Percentiles rank a stretch among this genome's conserved stretches.
phyloP scores from a whole-genome alignment of 2,797 vertebrate species.

The Pangasius mekongensis region DNA sequence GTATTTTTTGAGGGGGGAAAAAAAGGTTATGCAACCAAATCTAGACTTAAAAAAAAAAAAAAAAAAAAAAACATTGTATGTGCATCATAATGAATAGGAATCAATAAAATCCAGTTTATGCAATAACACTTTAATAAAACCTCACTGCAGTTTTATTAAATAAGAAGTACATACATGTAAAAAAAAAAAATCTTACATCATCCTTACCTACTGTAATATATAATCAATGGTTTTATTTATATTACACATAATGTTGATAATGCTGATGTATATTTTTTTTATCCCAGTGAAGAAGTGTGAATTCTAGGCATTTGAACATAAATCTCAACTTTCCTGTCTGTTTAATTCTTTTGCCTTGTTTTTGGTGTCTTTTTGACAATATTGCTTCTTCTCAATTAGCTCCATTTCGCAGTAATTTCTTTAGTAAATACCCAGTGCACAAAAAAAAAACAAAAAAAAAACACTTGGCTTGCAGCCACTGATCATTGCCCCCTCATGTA shows the following conservation, averaged over 20 bases:
- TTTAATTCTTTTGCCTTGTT: background rate
- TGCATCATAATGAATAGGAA: background rate
- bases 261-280: background rate
- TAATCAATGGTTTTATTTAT: background rate
- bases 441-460: background rate
- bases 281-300: background rate
- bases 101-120: background rate
- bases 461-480: constrained; percentile 37
- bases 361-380: background rate
- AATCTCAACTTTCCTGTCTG: background rate
- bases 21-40: background rate
- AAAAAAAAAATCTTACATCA: background rate
- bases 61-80: background rate
- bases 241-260: background rate
- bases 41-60: background rate
- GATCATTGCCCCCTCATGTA: constrained; percentile 64
- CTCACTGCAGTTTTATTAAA: background rate
- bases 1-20: background rate
- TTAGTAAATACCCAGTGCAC: constrained; percentile 16
- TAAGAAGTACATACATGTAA: background rate
- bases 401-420: constrained; percentile 15
- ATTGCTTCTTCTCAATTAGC: constrained; percentile 30
- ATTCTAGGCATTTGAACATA: background rate
- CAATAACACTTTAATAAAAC: background rate
- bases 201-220: background rate